Evolutionary conservation across 2,888 invertebrate species (phyloP), one percentile per base, ranked within the genome.

Genomic region (Athetis lepigone): DNA sequence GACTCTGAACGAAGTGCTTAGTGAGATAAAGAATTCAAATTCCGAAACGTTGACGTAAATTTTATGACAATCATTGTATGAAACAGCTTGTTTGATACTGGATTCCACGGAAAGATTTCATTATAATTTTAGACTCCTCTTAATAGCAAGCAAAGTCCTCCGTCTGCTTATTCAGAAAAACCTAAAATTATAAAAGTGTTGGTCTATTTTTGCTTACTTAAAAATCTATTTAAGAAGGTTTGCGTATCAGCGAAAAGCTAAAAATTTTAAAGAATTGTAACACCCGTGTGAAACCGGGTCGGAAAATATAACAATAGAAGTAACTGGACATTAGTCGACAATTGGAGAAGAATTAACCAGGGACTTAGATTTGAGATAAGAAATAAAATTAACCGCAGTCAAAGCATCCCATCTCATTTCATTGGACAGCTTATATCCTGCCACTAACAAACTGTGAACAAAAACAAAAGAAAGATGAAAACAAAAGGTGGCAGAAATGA

Each of bases 11-110:
- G 39, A 47, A 70, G 52, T 68, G 46, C 43, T 58, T 71, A 55
- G 50, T 37, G 18, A 61, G 63, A 61, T 51, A 70, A 55, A 55
- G 57, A 71, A 71, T 71, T 63, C 33, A 55, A 64, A 76, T 76
- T 57, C 37, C 21, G 36, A 55, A 70, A 71, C 47, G 13, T 37
- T 36, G 25, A 33, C 46, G 33, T 49, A 40, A 33, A 47, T 68
- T 33, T 52, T 47, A 21, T 54, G 29, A 27, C 33, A 45, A 40
- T 21, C 9, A 49, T 50, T 50, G 16, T 37, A 11, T 18, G 2
- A 27, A 33, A 57, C 39, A 21, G 23, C 6, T 52, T 25, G 39
- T 40, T 13, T 52, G n/a, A 16, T 1, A 40, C 7, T 7, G n/a
- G 19, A 43, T 16, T 18, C 5, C 13, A 36, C 19, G 4, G 0